phyloP scores from a whole-genome alignment of 1,140 invertebrate genomes.

The Argopecten irradians region DNA sequence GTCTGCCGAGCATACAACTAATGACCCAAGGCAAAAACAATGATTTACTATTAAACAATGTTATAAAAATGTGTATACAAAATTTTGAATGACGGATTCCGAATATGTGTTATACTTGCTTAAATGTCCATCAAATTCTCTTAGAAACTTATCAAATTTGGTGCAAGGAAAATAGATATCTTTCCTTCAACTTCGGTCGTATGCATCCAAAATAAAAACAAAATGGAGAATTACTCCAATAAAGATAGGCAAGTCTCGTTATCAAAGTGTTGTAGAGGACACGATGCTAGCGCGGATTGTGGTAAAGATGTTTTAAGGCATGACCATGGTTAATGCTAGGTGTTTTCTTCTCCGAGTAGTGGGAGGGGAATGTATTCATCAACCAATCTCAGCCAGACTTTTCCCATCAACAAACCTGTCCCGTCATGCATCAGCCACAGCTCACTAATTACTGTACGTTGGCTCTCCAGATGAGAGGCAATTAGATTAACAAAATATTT shows the following conservation, averaged over 20 bases:
- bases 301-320: not conserved
- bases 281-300: not conserved
- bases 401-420: constrained; percentile 25
- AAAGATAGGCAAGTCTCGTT: not conserved
- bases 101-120: not conserved
- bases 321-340: not conserved
- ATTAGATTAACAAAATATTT: constrained; percentile 43
- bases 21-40: constrained; percentile 29
- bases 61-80: not conserved
- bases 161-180: not conserved
- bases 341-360: not conserved
- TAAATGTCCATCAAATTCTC: not conserved
- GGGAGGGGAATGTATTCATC: constrained; percentile 23
- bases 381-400: constrained; percentile 34
- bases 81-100: not conserved
- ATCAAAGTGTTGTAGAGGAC: not conserved
- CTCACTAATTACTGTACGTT: constrained; percentile 32
- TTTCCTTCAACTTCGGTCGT: not conserved
- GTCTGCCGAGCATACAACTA: constrained; percentile 31
- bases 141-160: not conserved
- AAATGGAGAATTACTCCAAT: constrained; percentile 7
- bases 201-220: not conserved
- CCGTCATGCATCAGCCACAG: constrained; percentile 6
- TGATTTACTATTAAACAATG: constrained; percentile 22
- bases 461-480: constrained; percentile 28